Evolutionary conservation across 1,140 invertebrate genomes (phyloP).

Genomic region (Lethrus apterus): DNA sequence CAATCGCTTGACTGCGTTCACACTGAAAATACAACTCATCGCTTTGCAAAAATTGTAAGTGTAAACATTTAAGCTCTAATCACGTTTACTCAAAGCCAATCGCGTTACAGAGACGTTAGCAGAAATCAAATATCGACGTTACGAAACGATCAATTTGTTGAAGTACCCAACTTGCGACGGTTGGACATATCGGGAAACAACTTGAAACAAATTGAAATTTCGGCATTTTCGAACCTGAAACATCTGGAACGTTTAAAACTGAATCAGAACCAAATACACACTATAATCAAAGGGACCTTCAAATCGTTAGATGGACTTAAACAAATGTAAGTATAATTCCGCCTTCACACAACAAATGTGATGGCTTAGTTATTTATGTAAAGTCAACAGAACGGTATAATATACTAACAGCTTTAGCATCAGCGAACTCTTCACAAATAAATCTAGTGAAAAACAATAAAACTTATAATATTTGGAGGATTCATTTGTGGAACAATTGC

Average conservation of each 20-base stretch:
- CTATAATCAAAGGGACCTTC: conserved; percentile 59
- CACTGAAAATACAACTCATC: conserved; percentile 35
- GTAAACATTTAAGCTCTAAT: conserved; percentile 7
- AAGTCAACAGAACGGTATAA: background rate
- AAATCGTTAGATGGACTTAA: conserved; percentile 56
- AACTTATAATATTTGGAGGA: too few species aligned
- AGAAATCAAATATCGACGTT: conserved; percentile 69
- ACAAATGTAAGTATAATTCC: conserved; percentile 65
- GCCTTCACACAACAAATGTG: background rate
- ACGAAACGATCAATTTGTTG: conserved; percentile 64
- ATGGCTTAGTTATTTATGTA: background rate
- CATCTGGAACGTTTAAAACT: conserved; percentile 59
- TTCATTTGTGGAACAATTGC: too few species aligned
- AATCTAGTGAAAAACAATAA: background rate
- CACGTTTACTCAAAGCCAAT: conserved; percentile 15
- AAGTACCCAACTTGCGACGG: conserved; percentile 57
- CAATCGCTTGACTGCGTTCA: conserved; percentile 34
- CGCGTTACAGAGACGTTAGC: conserved; percentile 59
- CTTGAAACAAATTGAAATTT: conserved; percentile 54
- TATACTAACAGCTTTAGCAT: background rate
- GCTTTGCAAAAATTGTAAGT: conserved; percentile 40
- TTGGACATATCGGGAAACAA: conserved; percentile 62
- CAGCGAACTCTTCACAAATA: too few species aligned
- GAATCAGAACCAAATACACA: conserved; percentile 60
- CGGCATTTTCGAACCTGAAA: conserved; percentile 53